These are phyloP conservation scores for Syngnathus typhle DNA, from an alignment of 2,113 vertebrate genomes.

Conservation along the genomic window DNA sequence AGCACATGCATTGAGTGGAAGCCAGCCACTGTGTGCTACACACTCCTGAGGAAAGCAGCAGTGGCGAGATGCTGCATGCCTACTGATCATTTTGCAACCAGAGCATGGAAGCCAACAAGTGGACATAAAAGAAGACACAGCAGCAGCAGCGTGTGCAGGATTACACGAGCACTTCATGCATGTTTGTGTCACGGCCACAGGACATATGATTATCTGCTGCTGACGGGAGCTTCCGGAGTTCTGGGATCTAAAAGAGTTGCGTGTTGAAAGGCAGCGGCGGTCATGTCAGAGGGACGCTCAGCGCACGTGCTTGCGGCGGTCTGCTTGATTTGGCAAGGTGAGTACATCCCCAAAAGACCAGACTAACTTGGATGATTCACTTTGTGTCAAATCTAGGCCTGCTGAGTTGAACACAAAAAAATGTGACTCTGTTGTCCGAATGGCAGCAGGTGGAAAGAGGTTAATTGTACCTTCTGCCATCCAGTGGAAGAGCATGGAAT, in stretches of 20 bases:
- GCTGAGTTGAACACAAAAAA: background rate
- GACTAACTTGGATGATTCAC: background rate
- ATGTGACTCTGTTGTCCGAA: background rate
- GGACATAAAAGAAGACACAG: constrained; percentile 31
- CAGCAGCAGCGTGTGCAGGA: constrained; percentile 26
- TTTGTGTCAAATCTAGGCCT: background rate
- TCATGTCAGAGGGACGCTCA: constrained; percentile 58
- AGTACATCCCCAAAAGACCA: constrained; percentile 31
- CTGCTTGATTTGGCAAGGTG: constrained; percentile 66
- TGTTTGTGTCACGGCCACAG: constrained; percentile 48
- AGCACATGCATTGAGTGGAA: constrained; percentile 49
- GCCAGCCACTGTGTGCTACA: constrained; percentile 9
- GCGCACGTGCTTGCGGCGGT: constrained; percentile 63
- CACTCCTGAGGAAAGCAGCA: constrained; percentile 25
- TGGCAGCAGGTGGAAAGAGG: background rate
- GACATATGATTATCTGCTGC: constrained; percentile 30
- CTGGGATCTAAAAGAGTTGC: constrained; percentile 30
- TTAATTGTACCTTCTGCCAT: background rate
- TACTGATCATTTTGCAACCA: constrained; percentile 35
- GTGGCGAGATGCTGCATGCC: constrained; percentile 45
- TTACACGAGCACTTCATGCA: constrained; percentile 37
- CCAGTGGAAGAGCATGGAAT: background rate
- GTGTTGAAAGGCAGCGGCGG: constrained; percentile 36
- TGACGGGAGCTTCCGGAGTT: constrained; percentile 42
- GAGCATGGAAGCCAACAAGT: constrained; percentile 47